These are phyloP conservation scores for Parnassius mnemosyne DNA, from an alignment of 2,888 invertebrate species.

Conservation along the genomic window DNA sequence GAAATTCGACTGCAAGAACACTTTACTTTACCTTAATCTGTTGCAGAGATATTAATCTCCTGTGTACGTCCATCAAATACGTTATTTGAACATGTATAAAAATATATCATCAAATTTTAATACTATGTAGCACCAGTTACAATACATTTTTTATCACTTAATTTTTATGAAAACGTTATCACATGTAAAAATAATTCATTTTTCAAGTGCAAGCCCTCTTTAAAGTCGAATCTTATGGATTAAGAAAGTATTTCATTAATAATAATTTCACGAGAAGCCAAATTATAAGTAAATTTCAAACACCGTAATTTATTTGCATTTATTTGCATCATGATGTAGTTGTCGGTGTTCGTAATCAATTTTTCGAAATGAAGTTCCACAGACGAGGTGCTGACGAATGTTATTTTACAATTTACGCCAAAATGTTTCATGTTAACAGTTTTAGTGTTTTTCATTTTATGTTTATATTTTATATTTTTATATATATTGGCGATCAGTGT, in stretches of 20 bases:
- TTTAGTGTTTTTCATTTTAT: too few species aligned
- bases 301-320: constrained; percentile 17
- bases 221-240: too few species aligned
- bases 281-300: constrained; percentile 17
- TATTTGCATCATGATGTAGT: constrained; percentile 23
- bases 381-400: constrained; percentile 6
- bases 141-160: too few species aligned
- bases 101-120: background rate
- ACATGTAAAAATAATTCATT: too few species aligned
- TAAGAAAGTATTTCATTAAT: background rate
- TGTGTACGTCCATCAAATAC: constrained; percentile 9
- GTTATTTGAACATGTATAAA: background rate
- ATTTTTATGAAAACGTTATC: too few species aligned
- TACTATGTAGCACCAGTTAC: too few species aligned
- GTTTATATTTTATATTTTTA: too few species aligned
- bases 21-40: constrained; percentile 24
- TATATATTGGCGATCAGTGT: too few species aligned
- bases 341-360: constrained; percentile 12
- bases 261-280: background rate
- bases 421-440: too few species aligned
- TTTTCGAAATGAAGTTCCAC: constrained; percentile 20
- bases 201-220: too few species aligned
- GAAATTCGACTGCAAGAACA: constrained; percentile 26
- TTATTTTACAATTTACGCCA: constrained; percentile 6
- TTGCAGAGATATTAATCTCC: constrained; percentile 22